A percentile compares a stretch with the other conserved stretches of the same genome.
Conservation (phyloP, 1,140 invertebrate species). For the Brachionus angularis region DNA sequence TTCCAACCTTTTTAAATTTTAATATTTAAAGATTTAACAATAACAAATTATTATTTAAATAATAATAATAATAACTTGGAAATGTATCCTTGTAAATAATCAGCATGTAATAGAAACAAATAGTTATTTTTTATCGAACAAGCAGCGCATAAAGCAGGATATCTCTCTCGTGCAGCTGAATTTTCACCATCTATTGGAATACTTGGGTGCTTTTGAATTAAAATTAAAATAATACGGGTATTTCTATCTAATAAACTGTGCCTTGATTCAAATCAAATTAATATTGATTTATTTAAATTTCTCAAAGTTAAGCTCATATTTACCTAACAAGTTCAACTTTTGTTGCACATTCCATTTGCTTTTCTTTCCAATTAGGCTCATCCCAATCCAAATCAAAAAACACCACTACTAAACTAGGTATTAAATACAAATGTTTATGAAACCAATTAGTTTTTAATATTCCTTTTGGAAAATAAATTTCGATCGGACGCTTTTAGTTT, state of each 20-base stretch:
- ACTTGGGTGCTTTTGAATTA: constrained; percentile 72
- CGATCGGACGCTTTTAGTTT: constrained; percentile 1
- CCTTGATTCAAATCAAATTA: constrained; percentile 53
- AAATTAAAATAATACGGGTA: constrained; percentile 79
- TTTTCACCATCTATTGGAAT: constrained; percentile 75
- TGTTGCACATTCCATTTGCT: constrained; percentile 83
- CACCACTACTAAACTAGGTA: constrained; percentile 85
- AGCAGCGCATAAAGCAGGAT: constrained; percentile 76
- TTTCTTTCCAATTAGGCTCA: constrained; percentile 84
- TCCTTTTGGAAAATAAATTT: constrained; percentile 67
- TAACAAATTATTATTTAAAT: background rate
- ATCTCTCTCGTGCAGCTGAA: constrained; percentile 76
- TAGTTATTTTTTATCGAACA: constrained; percentile 87
- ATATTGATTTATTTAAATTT: background rate
- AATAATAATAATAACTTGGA: constrained; percentile 60
- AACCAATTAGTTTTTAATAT: constrained; percentile 93
- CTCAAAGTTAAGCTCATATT: no score
- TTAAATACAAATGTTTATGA: constrained; percentile 79
- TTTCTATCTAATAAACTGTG: constrained; percentile 70
- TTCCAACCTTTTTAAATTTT: constrained; percentile 64
- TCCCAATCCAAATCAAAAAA: constrained; percentile 98
- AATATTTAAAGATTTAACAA: constrained; percentile 46
- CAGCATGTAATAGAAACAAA: constrained; percentile 80
- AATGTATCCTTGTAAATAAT: constrained; percentile 76
- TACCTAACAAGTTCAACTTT: constrained; percentile 80